Evolutionary conservation across 2,888 invertebrate genomes (phyloP).

Genomic region (Cerceris ruficornis): DNA sequence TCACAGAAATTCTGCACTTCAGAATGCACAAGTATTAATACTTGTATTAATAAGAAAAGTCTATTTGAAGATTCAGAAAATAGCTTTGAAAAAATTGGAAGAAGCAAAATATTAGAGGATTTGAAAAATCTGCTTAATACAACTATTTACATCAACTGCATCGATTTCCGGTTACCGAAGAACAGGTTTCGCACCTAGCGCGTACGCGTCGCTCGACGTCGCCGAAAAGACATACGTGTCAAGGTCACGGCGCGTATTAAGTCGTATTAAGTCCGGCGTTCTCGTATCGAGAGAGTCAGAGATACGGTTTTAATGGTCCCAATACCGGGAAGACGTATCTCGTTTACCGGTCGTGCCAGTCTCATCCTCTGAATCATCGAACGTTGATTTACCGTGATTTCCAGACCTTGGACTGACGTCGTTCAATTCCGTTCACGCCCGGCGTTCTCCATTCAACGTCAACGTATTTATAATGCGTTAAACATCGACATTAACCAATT

Average conservation of each 20-base stretch:
- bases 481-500: too few relatives aligned
- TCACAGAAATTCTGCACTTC: too few relatives aligned
- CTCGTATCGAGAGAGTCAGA: conserved; percentile 13
- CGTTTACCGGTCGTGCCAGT: conserved; percentile 15
- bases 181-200: conserved; percentile 9
- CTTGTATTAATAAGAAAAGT: too few relatives aligned
- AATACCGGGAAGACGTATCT: conserved; percentile 25
- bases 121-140: not conserved
- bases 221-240: conserved; percentile 23
- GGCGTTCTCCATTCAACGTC: too few relatives aligned
- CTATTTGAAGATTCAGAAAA: too few relatives aligned
- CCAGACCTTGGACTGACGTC: conserved; percentile 9
- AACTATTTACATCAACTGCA: not conserved
- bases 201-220: not conserved
- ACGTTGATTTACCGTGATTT: conserved; percentile 38
- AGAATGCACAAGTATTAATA: too few relatives aligned
- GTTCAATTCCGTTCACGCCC: conserved; percentile 12
- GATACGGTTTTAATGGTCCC: conserved; percentile 24
- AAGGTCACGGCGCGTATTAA: conserved; percentile 17
- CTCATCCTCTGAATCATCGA: conserved; percentile 54
- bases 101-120: not conserved
- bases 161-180: not conserved
- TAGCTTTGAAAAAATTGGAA: too few relatives aligned
- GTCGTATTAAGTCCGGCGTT: conserved; percentile 12
- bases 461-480: too few relatives aligned